Evolutionary conservation across 2,888 invertebrate genomes (phyloP).

Genomic region (Tortricodes alternella): DNA sequence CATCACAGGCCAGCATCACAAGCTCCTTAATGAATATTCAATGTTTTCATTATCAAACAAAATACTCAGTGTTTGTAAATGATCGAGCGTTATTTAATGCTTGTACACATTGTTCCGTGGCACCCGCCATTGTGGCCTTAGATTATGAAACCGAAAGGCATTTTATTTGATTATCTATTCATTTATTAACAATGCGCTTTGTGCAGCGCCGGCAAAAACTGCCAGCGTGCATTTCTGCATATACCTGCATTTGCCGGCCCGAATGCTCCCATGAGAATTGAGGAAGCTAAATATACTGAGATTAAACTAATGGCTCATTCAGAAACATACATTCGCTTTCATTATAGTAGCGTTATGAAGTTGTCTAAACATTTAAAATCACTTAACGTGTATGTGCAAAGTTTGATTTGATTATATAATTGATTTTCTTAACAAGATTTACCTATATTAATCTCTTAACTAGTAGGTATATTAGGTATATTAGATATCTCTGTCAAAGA

Average conservation of each 20-base stretch:
- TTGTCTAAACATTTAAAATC: slow-evolving; percentile 19
- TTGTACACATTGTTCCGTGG: slow-evolving; percentile 1
- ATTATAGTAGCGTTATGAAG: slow-evolving; percentile 10
- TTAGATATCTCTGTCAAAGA: not conserved
- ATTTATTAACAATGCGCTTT: slow-evolving; percentile 64
- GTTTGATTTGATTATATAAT: slow-evolving; percentile 22
- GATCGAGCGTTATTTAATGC: slow-evolving; percentile 11
- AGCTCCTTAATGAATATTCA: slow-evolving; percentile 8
- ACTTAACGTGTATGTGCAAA: slow-evolving; percentile 6
- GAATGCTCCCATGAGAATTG: slow-evolving; percentile 1
- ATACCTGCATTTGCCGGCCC: slow-evolving; percentile 29
- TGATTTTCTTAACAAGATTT: slow-evolving; percentile 17
- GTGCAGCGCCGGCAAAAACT: slow-evolving; percentile 42
- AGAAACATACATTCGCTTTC: slow-evolving; percentile 3
- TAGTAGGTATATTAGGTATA: not conserved
- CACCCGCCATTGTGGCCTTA: slow-evolving; percentile 43
- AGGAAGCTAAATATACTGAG: not conserved
- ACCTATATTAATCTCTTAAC: not conserved
- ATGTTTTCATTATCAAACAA: slow-evolving; percentile 4
- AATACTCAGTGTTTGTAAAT: not conserved
- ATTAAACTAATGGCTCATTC: not conserved
- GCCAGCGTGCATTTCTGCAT: slow-evolving; percentile 21
- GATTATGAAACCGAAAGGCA: slow-evolving; percentile 51
- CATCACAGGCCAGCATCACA: not conserved
- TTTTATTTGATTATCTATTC: slow-evolving; percentile 63